Evolutionary conservation across 2,888 invertebrate species (phyloP), one percentile per base, ranked within the genome.

Genomic region (Omphaloscelis lunosa): DNA sequence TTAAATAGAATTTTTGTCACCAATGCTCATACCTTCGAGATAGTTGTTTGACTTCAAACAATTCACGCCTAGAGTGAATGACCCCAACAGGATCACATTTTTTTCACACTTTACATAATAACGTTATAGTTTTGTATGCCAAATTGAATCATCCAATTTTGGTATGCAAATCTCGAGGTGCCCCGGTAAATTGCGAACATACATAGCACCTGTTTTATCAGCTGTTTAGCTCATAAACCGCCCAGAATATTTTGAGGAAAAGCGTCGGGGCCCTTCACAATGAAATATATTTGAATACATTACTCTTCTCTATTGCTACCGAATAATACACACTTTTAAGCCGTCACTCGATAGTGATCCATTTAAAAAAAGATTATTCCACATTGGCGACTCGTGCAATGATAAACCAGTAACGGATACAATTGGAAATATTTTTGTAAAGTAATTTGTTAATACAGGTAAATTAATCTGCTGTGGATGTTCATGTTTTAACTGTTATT

Each of bases 131-230:
- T 84, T 61, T 79, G 62, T 80, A 75, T 63, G 63, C 65, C 65
- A 72, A 82, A 86, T 82, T 86, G 73, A 86, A 84, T 85, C 74
- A 79, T 81, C 79, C 79, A 81, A 87, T 79, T 80, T 83, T 72
- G 65, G 72, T 85, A 87, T 85, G 86, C 81, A 83, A 87, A 86
- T 85, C 68, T 79, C 56, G 68, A 85, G 74, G 75, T 79, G 27
- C 59, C 67, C 65, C 62, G 70, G 79, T 83, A 84, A 86, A 79
- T 85, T 79, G 77, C 72, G 70, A 75, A 77, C 86, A 82, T 78
- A 82, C 80, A 78, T 74, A 86, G 72, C 70, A 86, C 79, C 85
- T 84, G 70, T 69, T 86, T 86, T 79, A 79, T 75, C 75, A 77
- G 82, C 62, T 86, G 74, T 84, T 83, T 83, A 76, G 62, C 83